Conservation (phyloP, 2,888 invertebrate genomes). For the Amphipoea lucens region DNA sequence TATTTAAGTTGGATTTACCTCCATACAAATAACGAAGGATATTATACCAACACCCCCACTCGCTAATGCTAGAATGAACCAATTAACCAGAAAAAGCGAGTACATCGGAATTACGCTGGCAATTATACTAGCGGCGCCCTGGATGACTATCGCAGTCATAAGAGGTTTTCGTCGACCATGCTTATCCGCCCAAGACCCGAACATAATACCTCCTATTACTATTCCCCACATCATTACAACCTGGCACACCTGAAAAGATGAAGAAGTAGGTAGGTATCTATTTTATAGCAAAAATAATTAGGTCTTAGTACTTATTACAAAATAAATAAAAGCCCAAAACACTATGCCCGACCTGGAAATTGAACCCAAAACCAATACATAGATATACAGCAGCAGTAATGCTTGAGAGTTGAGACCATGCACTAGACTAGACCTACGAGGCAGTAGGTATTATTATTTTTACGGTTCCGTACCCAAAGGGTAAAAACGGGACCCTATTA, state of each 20-base stretch:
- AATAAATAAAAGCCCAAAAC: background rate
- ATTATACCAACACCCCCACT: slow-evolving; percentile 92
- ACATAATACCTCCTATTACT: slow-evolving; percentile 90
- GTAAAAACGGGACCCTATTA: no score
- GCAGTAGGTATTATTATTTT: no score
- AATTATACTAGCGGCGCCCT: slow-evolving; percentile 87
- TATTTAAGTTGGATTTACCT: slow-evolving; percentile 75
- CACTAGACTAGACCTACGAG: background rate
- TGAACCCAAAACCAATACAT: no score
- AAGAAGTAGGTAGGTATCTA: background rate
- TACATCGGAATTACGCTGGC: slow-evolving; percentile 90
- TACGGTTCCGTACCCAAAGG: no score
- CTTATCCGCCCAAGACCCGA: slow-evolving; percentile 91
- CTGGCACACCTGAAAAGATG: slow-evolving; percentile 87
- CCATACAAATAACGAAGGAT: slow-evolving; percentile 92
- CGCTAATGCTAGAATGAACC: slow-evolving; percentile 91
- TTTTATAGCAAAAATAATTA: background rate
- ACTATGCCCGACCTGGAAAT: background rate
- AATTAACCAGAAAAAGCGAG: slow-evolving; percentile 87
- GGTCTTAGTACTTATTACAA: background rate
- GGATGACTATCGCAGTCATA: slow-evolving; percentile 89
- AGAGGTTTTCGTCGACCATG: slow-evolving; percentile 91
- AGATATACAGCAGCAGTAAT: background rate
- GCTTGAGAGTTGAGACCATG: no score
- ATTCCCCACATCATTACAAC: slow-evolving; percentile 92